phyloP scores from a whole-genome alignment of 2,888 invertebrate species.

The Heteropelma amictum region DNA sequence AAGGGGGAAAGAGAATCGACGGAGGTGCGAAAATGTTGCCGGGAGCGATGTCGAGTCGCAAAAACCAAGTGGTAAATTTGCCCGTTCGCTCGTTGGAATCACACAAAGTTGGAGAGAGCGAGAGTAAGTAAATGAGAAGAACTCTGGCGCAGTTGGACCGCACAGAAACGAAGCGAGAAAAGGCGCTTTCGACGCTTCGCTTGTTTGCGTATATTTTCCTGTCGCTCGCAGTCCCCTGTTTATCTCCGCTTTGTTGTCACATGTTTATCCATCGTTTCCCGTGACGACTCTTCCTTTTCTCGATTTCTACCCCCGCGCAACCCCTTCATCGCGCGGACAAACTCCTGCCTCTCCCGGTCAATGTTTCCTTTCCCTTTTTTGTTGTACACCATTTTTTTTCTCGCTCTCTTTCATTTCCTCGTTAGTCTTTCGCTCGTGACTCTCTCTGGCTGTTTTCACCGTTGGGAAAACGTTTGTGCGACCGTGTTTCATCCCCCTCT shows the following conservation, averaged over 20 bases:
- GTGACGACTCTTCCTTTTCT: constrained; percentile 65
- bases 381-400: constrained; percentile 31
- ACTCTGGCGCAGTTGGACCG: constrained; percentile 33
- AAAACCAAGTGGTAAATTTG: constrained; percentile 41
- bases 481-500: constrained; percentile 57
- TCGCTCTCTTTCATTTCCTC: constrained; percentile 50
- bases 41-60: constrained; percentile 34
- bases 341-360: constrained; percentile 52
- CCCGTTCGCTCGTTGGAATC: constrained; percentile 33
- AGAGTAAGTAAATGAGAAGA: constrained; percentile 23
- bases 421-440: constrained; percentile 52
- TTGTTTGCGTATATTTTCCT: constrained; percentile 75
- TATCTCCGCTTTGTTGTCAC: constrained; percentile 74
- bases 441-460: too few relatives aligned
- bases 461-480: too few relatives aligned
- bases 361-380: constrained; percentile 41
- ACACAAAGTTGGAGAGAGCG: background rate
- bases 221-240: constrained; percentile 75
- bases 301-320: constrained; percentile 43
- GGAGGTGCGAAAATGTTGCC: constrained; percentile 50
- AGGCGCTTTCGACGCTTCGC: constrained; percentile 57
- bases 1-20: constrained; percentile 11
- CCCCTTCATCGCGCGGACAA: constrained; percentile 40
- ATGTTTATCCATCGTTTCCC: constrained; percentile 73
- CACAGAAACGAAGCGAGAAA: constrained; percentile 56